phyloP scores from a whole-genome alignment of 2,797 vertebrate species.

The Enteromius mattozi region DNA sequence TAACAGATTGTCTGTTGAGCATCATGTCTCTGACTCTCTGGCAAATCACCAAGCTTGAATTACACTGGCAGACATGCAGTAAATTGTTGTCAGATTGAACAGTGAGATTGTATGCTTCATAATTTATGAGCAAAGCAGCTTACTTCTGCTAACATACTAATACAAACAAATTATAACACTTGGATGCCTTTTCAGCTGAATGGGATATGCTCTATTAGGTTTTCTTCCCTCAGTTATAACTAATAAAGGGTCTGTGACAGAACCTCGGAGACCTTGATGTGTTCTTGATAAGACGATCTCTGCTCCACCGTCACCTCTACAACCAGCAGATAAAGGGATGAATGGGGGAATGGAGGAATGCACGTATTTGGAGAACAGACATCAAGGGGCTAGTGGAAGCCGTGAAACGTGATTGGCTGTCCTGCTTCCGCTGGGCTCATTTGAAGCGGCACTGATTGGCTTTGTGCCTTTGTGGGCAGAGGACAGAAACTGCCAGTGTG shows the following conservation, averaged over 20 bases:
- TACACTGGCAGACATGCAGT: conserved; percentile 53
- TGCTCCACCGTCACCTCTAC: conserved; percentile 5
- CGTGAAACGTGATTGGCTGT: conserved; percentile 42
- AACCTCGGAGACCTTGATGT: conserved; percentile 39
- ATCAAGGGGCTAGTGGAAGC: conserved; percentile 29
- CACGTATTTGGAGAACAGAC: neutral
- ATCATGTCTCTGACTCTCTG: conserved; percentile 43
- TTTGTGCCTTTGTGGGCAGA: conserved; percentile 47
- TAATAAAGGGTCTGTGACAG: conserved; percentile 16
- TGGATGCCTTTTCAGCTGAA: conserved; percentile 29
- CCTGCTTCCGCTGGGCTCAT: conserved; percentile 32
- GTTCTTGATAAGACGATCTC: conserved; percentile 44
- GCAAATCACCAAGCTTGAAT: conserved; percentile 46
- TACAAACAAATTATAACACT: conserved; percentile 67
- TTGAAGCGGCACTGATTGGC: conserved; percentile 47
- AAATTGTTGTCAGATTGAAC: conserved; percentile 62
- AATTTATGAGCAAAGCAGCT: conserved; percentile 71
- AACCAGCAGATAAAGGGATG: conserved; percentile 32
- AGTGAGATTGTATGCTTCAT: conserved; percentile 66
- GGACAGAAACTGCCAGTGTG: conserved; percentile 49
- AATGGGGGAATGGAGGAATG: conserved; percentile 35
- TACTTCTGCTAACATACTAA: conserved; percentile 67
- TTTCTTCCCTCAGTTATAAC: conserved; percentile 7
- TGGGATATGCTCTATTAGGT: neutral
- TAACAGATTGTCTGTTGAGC: conserved; percentile 17